Conservation (phyloP, 2,113 vertebrate species). For the Gopherus flavomarginatus region DNA sequence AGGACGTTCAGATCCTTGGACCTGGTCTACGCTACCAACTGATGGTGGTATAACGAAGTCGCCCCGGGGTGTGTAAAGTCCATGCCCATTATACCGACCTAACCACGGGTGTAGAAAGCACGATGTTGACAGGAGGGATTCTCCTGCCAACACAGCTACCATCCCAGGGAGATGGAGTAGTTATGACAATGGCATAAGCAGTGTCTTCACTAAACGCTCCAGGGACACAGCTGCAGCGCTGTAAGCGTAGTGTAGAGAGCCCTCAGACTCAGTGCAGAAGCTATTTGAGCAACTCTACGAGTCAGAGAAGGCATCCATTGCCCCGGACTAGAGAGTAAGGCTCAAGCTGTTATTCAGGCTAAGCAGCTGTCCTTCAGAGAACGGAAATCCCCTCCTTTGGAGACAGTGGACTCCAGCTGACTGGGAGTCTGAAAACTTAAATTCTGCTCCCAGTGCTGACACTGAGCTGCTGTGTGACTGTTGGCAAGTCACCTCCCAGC, state of each 20-base stretch:
- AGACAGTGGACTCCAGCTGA: neutral
- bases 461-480: neutral
- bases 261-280: accelerated
- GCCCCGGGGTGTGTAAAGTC: neutral
- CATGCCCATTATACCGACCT: too few relatives aligned
- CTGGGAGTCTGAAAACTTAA: neutral
- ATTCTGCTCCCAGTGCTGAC: neutral
- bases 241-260: neutral
- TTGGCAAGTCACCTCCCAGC: neutral
- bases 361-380: neutral
- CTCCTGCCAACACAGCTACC: too few relatives aligned
- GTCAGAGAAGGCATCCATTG: neutral
- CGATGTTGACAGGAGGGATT: neutral
- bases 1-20: neutral
- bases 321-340: neutral
- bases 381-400: neutral
- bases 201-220: neutral
- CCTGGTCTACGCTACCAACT: neutral
- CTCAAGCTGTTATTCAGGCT: neutral
- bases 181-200: too few relatives aligned
- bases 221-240: neutral
- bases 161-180: neutral
- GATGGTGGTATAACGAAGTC: neutral
- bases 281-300: neutral
- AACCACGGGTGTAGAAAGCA: too few relatives aligned